Base-by-base conservation (phyloP, 2,113 vertebrate genomes). In the Poeciliopsis occidentalis region DNA sequence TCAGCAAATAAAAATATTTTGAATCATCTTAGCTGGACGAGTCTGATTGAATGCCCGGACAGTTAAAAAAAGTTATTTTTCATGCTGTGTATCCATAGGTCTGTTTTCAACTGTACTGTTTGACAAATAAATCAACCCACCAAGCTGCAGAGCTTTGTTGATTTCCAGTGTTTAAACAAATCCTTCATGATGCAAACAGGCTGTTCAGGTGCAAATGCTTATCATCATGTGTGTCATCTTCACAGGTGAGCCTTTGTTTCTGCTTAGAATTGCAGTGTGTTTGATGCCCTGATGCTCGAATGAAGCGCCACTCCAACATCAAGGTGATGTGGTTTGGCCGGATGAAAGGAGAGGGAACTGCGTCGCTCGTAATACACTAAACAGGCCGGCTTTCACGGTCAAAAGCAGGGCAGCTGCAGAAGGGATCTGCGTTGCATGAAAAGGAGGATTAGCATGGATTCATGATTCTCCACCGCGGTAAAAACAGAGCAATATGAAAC, bases 391-490 rank as follows among this genome's bases (percentile, higher is more conserved):
- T 88, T 87, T 90, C 87, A 85, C 67, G 69, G 66, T 24, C 54
- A 71, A 79, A 51, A 69, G 77, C 31, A 19, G 65, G 51, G 29
- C 77, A 85, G 71, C 83, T 75, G 81, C 68, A 68, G 73, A 41
- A 69, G 67, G 30, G 51, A 66, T 76, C 41, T 30, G 57, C 76
- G 85, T 75, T 71, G n/a, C 77, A 87, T 90, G 81, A 87, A 85
- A 87, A 69, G 68, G 60, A 69, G 86, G 86, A 88, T 90, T 89
- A 85, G 76, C 87, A 90, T 83, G 78, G 69, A 82, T 85, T 87
- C 76, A 81, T 83, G 78, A 87, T 64, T 69, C 37, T 74, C 63
- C 31, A 61, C 78, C 39, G 70, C 34, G 79, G 63, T 39, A 77
- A 63, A 82, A 44, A 10, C 64, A 37, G 22, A 80, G 70, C 65